Conservation (phyloP, 2,888 invertebrate species). For the Chaetogeoica ovagalla region DNA sequence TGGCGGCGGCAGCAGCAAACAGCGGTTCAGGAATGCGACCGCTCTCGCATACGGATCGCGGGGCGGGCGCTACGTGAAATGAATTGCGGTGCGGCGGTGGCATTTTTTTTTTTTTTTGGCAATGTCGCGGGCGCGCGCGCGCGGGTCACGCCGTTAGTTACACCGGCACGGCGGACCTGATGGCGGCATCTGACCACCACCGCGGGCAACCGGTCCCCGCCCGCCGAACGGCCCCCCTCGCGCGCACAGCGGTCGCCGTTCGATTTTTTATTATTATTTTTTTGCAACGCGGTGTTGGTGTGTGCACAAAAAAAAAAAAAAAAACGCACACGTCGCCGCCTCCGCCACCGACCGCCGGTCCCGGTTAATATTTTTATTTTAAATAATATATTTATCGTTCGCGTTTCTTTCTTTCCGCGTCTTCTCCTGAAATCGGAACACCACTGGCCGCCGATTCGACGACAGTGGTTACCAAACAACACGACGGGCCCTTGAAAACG, state of each 20-base stretch:
- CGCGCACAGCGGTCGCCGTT: not conserved
- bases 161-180: constrained; percentile 1
- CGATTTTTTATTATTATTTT: constrained; percentile 40
- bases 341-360: not conserved
- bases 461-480: constrained; percentile 37
- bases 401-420: not conserved
- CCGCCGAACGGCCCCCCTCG: not conserved
- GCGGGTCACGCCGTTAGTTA: not conserved
- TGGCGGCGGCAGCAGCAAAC: not conserved
- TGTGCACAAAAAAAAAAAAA: not conserved
- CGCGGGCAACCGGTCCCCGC: constrained; percentile 26
- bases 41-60: not conserved
- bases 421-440: constrained; percentile 12
- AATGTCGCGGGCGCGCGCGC: constrained; percentile 29
- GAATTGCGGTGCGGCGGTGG: not conserved
- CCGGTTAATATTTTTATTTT: too few relatives aligned
- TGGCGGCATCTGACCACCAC: not conserved
- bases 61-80: too few relatives aligned
- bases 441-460: not conserved
- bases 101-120: constrained; percentile 49
- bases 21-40: constrained; percentile 33
- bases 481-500: constrained; percentile 17
- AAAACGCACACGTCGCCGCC: not conserved
- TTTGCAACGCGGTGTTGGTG: not conserved
- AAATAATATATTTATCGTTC: too few relatives aligned